Percentiles rank a stretch among this genome's conserved stretches.
Conservation (phyloP, 2,888 invertebrate genomes). For the Agrotis segetum region DNA sequence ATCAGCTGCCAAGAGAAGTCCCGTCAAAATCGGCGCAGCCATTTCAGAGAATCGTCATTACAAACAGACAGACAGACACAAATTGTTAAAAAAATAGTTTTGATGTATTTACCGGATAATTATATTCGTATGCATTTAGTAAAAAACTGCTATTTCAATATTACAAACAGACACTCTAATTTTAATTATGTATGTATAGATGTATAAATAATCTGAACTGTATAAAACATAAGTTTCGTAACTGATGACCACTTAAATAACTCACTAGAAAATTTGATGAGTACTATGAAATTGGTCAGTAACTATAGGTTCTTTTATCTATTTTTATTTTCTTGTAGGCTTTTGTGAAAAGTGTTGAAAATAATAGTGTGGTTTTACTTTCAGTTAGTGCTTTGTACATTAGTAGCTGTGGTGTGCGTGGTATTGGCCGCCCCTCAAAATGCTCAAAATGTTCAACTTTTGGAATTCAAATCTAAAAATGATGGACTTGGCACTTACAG, state of each 20-base stretch:
- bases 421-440: constrained; percentile 75
- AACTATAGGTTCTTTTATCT: constrained; percentile 5
- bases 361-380: background rate
- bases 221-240: constrained; percentile 81
- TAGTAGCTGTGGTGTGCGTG: constrained; percentile 71
- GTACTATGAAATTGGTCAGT: constrained; percentile 33
- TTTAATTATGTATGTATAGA: too few species aligned
- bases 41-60: too few species aligned
- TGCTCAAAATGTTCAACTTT: constrained; percentile 74
- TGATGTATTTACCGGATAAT: too few species aligned
- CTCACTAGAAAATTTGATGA: constrained; percentile 67
- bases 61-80: too few species aligned
- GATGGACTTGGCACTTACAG: constrained; percentile 82
- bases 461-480: constrained; percentile 78
- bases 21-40: too few species aligned
- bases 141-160: too few species aligned
- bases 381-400: constrained; percentile 65
- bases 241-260: constrained; percentile 75
- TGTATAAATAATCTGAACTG: constrained; percentile 80
- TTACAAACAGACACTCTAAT: too few species aligned
- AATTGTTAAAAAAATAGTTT: too few species aligned
- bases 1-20: too few species aligned
- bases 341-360: constrained; percentile 39
- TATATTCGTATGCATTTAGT: too few species aligned
- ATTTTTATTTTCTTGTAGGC: background rate